These are phyloP conservation scores for Marasmarcha lunaedactyla DNA, from an alignment of 2,888 invertebrate genomes.

Conservation along the genomic window DNA sequence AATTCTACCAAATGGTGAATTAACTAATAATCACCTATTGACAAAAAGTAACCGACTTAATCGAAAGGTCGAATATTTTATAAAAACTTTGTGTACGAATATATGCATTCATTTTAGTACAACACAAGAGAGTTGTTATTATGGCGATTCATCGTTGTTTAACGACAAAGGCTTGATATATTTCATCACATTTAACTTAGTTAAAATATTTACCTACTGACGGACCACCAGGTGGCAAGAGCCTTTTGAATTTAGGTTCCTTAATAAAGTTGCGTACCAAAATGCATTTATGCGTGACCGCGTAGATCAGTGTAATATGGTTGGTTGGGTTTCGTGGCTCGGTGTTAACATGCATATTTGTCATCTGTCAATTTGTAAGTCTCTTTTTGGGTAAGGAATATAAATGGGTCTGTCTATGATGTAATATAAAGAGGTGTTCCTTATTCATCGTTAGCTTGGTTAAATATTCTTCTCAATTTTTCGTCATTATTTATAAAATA, in stretches of 20 bases:
- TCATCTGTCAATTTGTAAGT: conserved; percentile 67
- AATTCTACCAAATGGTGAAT: no score
- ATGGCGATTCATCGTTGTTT: conserved; percentile 49
- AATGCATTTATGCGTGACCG: conserved; percentile 17
- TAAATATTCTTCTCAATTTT: no score
- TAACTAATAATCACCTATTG: no score
- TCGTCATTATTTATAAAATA: no score
- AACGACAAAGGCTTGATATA: conserved; percentile 68
- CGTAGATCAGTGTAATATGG: conserved; percentile 29
- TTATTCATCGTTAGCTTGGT: conserved; percentile 44
- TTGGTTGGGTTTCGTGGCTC: conserved; percentile 34
- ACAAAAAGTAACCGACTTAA: no score
- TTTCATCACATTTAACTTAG: conserved; percentile 60
- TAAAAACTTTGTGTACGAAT: conserved; percentile 1
- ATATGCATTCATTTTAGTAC: neutral
- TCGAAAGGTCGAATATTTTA: neutral
- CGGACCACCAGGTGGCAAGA: no score
- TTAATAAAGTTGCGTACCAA: no score
- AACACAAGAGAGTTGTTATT: neutral
- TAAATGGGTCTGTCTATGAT: neutral
- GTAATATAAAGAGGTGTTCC: conserved; percentile 28
- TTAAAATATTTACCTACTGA: conserved; percentile 48
- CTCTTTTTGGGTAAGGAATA: conserved; percentile 50
- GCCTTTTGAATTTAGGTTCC: conserved; percentile 16
- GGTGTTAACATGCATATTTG: conserved; percentile 65